A percentile compares a stretch with the other conserved stretches of the same genome.
These are phyloP conservation scores for Musca domestica DNA, from an alignment of 1,140 invertebrate species.

Conservation along the genomic window DNA sequence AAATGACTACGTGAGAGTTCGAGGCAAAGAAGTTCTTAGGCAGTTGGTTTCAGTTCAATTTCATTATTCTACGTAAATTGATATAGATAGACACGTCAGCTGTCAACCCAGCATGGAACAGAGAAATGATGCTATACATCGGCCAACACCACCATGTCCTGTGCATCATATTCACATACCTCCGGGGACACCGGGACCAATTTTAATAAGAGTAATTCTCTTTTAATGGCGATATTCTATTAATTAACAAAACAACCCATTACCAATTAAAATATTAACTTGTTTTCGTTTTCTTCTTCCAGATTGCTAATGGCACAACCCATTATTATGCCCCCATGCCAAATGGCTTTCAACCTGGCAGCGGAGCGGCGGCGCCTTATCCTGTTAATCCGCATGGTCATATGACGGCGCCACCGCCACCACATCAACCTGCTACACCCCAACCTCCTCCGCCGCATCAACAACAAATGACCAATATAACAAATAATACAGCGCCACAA, in stretches of 20 bases:
- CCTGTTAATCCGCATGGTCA: conserved; percentile 56
- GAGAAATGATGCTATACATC: no score
- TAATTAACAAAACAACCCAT: neutral
- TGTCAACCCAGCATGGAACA: neutral
- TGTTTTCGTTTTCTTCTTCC: conserved; percentile 23
- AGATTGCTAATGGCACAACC: conserved; percentile 58
- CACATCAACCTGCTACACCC: conserved; percentile 31
- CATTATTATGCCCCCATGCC: conserved; percentile 60
- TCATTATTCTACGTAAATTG: no score
- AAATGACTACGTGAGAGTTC: no score
- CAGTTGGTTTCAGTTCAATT: no score
- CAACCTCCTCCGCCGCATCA: conserved; percentile 39
- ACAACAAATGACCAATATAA: conserved; percentile 43
- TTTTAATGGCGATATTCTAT: no score
- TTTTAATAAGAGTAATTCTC: conserved; percentile 7
- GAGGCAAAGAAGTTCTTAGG: no score
- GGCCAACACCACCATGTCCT: no score
- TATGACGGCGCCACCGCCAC: conserved; percentile 32
- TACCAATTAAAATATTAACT: neutral
- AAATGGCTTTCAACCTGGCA: conserved; percentile 54
- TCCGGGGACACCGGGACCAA: neutral
- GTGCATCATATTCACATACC: neutral
- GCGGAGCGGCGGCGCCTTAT: conserved; percentile 62
- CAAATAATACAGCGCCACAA: conserved; percentile 36
- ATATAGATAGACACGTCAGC: conserved; percentile 4